Base-by-base conservation (phyloP, 2,113 vertebrate genomes). In the Nestor notabilis region DNA sequence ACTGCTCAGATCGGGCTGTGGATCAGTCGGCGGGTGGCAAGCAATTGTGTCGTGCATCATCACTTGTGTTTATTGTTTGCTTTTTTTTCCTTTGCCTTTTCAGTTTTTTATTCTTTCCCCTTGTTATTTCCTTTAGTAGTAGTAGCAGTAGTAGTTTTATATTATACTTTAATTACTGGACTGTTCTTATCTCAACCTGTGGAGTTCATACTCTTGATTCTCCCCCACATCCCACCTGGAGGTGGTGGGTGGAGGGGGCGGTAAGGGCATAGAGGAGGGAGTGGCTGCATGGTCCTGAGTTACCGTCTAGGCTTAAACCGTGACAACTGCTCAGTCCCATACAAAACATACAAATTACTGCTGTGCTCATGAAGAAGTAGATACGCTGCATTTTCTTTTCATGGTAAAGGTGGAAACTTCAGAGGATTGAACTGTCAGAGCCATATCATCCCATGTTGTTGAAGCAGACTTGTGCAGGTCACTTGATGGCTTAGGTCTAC, bases 361-460 rank as follows among this genome's bases (percentile, higher is more conserved):
- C 61, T 15, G 12, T 75, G 47, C 24, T 33, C 29, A 7, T 43
- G 8, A 21, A 35, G 29, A n/a, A 20, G 6, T 35, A 52, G 37
- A 11, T 11, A 10, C 1, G 1, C 8, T 43, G 18, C 21, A 2
- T 5, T 61, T 27, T 46, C 8, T 58, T 74, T 33, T 37, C 5
- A 2, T 28, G 5, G 33, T 18, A 17, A 35, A 58, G 21, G 16
- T 56, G 44, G 18, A 7, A 55, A 43, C 33, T 24, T 33, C 1
- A 13, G 37, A n/a, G 31, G 7, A 8, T 35, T 27, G 25, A 44
- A 5, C 24, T 47, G 0, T 20, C 11, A 1, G 7, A 60, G 28
- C 19, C 61, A 0, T 49, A 2, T 75, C 11, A 14, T 43, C 5
- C 16, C 1, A 0, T 1, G 0, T 13, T 39, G 5, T 35, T 58